phyloP scores from a whole-genome alignment of 2,797 vertebrate species.

The Champsocephalus esox region DNA sequence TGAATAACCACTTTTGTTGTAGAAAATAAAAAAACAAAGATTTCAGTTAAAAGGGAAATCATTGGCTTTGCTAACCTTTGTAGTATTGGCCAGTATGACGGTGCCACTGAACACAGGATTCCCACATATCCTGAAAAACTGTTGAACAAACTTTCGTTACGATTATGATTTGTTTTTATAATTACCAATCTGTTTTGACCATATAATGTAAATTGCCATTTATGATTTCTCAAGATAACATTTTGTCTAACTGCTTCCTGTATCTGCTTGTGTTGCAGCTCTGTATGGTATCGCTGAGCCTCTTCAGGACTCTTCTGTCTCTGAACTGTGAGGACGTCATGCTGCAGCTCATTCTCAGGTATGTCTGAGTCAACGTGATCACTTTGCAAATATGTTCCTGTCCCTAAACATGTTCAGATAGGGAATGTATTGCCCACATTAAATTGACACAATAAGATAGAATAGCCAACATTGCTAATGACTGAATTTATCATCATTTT shows the following conservation, averaged over 20 bases:
- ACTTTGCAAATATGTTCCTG: not conserved
- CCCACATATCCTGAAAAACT: not conserved
- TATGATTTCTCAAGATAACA: not conserved
- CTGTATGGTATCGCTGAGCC: slow-evolving; percentile 97
- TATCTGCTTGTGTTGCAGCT: slow-evolving; percentile 73
- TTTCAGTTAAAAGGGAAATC: not conserved
- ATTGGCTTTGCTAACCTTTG: not conserved
- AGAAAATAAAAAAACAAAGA: not conserved
- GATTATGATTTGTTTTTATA: too few species aligned
- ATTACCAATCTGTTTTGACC: too few species aligned
- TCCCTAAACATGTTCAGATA: not conserved
- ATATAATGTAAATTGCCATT: not conserved
- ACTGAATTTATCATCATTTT: not conserved
- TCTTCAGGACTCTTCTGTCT: slow-evolving; percentile 95
- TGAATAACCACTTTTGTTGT: not conserved
- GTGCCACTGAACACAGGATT: not conserved
- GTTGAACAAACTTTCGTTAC: too few species aligned
- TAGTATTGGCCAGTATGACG: not conserved
- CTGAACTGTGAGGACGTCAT: slow-evolving; percentile 97
- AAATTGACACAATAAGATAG: not conserved
- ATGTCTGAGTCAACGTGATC: slow-evolving; percentile 3
- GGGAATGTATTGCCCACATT: not conserved
- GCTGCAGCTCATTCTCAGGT: slow-evolving; percentile 98
- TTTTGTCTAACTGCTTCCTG: not conserved
- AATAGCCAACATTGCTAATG: not conserved